Evolutionary conservation across 2,888 invertebrate species (phyloP).

Genomic region (Coecobrya sp.): DNA sequence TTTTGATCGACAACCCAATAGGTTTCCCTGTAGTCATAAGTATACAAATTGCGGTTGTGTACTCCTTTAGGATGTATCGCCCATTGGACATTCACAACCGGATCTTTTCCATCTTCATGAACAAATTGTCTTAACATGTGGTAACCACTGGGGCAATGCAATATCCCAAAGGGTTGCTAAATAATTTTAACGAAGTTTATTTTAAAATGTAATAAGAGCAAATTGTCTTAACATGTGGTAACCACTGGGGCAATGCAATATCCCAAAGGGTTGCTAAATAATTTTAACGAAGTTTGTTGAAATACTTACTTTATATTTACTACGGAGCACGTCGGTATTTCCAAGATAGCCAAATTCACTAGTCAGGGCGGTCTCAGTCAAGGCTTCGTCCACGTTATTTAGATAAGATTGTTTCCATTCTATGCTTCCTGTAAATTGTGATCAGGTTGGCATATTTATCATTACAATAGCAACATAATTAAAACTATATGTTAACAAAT

Average conservation of each 20-base stretch:
- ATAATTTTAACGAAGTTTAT: background rate
- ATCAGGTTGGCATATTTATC: background rate
- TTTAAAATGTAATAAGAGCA: too few species aligned
- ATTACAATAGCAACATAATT: too few species aligned
- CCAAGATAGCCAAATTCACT: background rate
- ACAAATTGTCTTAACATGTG: background rate
- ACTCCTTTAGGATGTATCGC: background rate
- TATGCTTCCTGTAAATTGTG: background rate
- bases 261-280: background rate
- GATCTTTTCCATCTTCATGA: too few species aligned
- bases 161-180: background rate
- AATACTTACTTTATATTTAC: conserved; percentile 15
- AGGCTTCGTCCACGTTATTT: background rate
- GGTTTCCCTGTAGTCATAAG: background rate
- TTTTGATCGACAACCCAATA: conserved; percentile 24
- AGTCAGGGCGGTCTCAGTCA: background rate
- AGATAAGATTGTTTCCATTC: background rate
- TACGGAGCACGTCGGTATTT: background rate
- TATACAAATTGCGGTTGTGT: background rate
- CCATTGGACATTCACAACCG: background rate
- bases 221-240: background rate
- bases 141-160: background rate
- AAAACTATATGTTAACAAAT: too few species aligned
- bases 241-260: background rate
- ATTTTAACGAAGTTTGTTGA: background rate